Evolutionary conservation across 2,888 invertebrate species (phyloP), one percentile per base, ranked within the genome.

Genomic region (Leptarthrus brevirostris): DNA sequence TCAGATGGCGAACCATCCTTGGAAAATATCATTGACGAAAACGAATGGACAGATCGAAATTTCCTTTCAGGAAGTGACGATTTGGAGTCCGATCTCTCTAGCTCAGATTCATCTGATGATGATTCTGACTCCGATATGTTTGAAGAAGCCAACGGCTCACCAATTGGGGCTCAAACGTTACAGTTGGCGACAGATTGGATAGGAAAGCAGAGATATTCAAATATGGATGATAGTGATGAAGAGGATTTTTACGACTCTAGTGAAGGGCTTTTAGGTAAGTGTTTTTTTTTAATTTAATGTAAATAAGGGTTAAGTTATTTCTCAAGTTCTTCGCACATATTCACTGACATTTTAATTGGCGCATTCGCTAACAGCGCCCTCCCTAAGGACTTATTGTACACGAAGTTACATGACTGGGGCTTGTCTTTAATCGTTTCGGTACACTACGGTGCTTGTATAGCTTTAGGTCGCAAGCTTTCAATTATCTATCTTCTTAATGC

Each of bases 1-100:
- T 90, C 89, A 1, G 90, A 90, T 79, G 85, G 84, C 52, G 89
- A 89, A 78, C 89, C 90, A 78, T 87, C 88, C 2, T 87, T 88
- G 22, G 85, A 84, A 40, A 90, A 90, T 84, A 94, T 94, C 84
- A 94, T 96, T 85, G 96, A 96, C 81, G 97, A 97, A 83, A 96
- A 97, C 81, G 96, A 97, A 83, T 96, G 97, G 94, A 96, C 96
- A 0, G 95, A 96, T 79, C 89, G 95, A 78, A 97, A 97, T 86
- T 95, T 95, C 83, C 90, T 94, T 49, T 93, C 93, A 1, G 90
- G 92, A 53, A 90, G 92, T 24, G 91, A 91, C 30, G 91, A 91
- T 83, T 92, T 93, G 2, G 93, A 93, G 80, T 88, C 89, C 2
- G 84, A 85, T 78, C 77, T 79, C 0, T 83, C 84, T 10, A 83